These are phyloP conservation scores for Sweltsa coloradensis DNA, from an alignment of 1,140 invertebrate species.

Conservation along the genomic window DNA sequence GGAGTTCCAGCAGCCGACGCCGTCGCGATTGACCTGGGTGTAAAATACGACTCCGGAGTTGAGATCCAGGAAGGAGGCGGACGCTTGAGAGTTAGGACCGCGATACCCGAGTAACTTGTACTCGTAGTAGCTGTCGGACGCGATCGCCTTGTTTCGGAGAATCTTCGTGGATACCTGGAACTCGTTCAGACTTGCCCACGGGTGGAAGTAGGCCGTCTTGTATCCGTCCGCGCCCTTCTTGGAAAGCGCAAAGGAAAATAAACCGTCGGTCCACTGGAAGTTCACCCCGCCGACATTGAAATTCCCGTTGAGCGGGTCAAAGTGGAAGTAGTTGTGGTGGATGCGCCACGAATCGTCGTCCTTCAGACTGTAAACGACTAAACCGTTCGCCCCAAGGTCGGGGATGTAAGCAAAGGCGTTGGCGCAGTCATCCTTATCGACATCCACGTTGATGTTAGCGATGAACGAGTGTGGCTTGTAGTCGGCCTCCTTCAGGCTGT, in stretches of 20 bases:
- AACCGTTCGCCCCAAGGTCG: constrained; percentile 55
- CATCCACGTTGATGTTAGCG: constrained; percentile 60
- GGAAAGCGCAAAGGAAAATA: constrained; percentile 54
- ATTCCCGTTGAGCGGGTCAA: constrained; percentile 57
- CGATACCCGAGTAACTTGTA: constrained; percentile 45
- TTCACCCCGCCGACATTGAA: constrained; percentile 55
- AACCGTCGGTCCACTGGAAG: constrained; percentile 67
- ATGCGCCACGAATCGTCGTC: constrained; percentile 62
- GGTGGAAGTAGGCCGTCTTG: constrained; percentile 50
- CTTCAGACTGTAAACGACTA: constrained; percentile 60
- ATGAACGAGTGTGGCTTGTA: constrained; percentile 52
- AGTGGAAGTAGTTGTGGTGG: constrained; percentile 67
- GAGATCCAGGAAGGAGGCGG: constrained; percentile 37
- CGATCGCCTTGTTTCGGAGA: constrained; percentile 51
- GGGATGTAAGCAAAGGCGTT: constrained; percentile 61
- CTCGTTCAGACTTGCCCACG: constrained; percentile 58
- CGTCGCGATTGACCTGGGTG: constrained; percentile 48
- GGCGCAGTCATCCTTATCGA: constrained; percentile 49
- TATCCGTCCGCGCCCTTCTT: constrained; percentile 36
- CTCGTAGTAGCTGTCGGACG: constrained; percentile 26
- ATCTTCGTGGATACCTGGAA: constrained; percentile 56
- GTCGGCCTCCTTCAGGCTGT: constrained; percentile 48
- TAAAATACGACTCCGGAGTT: constrained; percentile 46
- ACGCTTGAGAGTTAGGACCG: constrained; percentile 40
- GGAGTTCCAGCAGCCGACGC: constrained; percentile 57